Conservation (phyloP, 2,888 invertebrate genomes). For the Oxytorus armatus region DNA sequence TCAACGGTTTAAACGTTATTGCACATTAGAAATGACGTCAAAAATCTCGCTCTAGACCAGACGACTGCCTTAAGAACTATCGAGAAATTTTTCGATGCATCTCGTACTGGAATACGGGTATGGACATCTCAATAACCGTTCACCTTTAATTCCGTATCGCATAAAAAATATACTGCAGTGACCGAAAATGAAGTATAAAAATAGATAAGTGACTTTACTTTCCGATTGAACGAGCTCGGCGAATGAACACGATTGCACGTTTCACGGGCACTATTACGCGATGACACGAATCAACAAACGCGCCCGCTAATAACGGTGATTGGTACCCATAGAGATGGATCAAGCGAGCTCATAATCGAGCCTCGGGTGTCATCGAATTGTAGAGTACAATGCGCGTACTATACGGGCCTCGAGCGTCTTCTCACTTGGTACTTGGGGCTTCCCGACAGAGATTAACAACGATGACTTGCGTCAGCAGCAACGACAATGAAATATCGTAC, state of each 20-base stretch:
- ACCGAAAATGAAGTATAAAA: constrained; percentile 1
- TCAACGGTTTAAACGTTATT: too few species aligned
- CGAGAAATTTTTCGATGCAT: not conserved
- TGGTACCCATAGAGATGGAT: constrained; percentile 40
- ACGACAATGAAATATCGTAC: constrained; percentile 51
- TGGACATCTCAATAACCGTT: not conserved
- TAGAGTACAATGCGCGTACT: constrained; percentile 22
- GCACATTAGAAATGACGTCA: too few species aligned
- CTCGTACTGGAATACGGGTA: not conserved
- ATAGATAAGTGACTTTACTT: constrained; percentile 25
- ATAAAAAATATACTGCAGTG: not conserved
- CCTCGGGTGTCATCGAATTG: constrained; percentile 46
- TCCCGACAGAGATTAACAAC: constrained; percentile 57
- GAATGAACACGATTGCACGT: constrained; percentile 41
- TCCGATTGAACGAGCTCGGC: constrained; percentile 31
- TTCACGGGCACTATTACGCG: constrained; percentile 54
- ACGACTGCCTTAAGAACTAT: not conserved
- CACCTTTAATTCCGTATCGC: not conserved
- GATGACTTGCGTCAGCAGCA: constrained; percentile 57
- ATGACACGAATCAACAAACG: constrained; percentile 62
- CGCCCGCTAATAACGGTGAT: constrained; percentile 62
- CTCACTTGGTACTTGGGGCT: constrained; percentile 9
- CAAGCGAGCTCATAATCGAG: constrained; percentile 53
- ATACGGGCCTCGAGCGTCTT: not conserved
- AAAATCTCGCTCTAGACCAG: too few species aligned